Base-by-base conservation (phyloP, 2,113 vertebrate genomes). In the Hiodon alosoides region DNA sequence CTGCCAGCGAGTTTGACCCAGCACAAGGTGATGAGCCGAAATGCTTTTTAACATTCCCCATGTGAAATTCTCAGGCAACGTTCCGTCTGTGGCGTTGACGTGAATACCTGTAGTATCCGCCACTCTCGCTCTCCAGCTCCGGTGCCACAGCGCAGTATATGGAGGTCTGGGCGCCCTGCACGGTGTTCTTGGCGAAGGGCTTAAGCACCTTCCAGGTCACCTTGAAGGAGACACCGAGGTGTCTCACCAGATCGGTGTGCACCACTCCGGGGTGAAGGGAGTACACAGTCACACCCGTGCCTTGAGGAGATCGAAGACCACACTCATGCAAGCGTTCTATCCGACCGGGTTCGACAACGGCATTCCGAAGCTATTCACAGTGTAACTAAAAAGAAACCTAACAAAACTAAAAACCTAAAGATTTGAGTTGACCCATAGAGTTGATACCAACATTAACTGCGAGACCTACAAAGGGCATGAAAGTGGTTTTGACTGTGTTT, bases 181-280 rank as follows among this genome's bases (percentile, higher is more conserved):
- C 67, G n/a, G 76, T 5, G 2, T 81, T 83, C 72, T 86, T 87
- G 31, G 77, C 80, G 53, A 85, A 81, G 14, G 78, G 76, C 46
- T 78, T 60, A 17, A 83, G 77, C 7, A 83, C 13, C 74, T 81
- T 81, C 78, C 71, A 83, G 69, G 76, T 67, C 16, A 79, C 57
- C 48, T 80, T 76, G 11, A 83, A 67, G 4, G 78, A 74, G 2
- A 77, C 52, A 61, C 78, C 76, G 72, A 86, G 75, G 54, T 87
- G 81, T 50, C 84, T 80, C 65, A 77, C 79, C 52, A 87, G 76
- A 57, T 86, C 80, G 10, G 86, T 87, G 13, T 70, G 69, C 9
- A 87, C 84, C 3, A 83, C 69, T 31, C 86, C 85, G 13, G 86
- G 84, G 69, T 87, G 85, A 4, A 86, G 75, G 10, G 76, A 77